These are phyloP conservation scores for Nemoura dubitans DNA, from an alignment of 2,888 invertebrate species.

Conservation along the genomic window DNA sequence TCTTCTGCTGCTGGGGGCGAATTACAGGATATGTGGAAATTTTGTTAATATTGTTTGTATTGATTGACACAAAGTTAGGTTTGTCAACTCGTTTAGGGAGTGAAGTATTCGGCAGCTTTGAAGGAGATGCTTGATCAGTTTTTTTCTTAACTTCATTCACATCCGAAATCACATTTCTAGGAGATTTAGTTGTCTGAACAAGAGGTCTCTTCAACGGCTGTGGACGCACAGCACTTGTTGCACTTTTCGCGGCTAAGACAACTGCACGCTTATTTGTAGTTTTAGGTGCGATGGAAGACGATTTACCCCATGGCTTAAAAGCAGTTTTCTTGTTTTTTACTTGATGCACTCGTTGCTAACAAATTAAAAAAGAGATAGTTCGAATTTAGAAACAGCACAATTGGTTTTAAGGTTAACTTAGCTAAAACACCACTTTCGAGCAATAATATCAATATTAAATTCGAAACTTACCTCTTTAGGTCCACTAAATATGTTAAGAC, in stretches of 20 bases:
- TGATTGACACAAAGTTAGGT: not conserved
- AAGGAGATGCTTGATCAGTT: not conserved
- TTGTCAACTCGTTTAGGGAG: not conserved
- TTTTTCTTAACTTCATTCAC: not conserved
- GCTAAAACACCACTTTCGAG: not conserved
- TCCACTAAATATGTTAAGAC: slow-evolving; percentile 17
- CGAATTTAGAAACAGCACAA: not conserved
- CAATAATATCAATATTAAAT: not conserved
- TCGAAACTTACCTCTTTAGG: not conserved
- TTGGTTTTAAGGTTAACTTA: not conserved
- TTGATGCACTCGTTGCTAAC: not conserved
- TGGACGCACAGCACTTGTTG: not conserved
- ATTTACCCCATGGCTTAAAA: not conserved
- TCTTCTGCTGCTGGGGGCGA: not conserved
- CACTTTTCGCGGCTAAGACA: not conserved
- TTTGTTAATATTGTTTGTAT: not conserved
- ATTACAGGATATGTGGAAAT: not conserved
- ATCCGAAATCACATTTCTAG: not conserved
- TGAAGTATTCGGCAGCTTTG: not conserved
- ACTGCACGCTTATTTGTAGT: not conserved
- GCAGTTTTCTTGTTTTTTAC: not conserved
- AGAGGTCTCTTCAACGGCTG: not conserved
- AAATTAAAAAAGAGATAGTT: not conserved
- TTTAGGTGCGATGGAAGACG: not conserved
- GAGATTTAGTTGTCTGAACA: not conserved